Conservation (phyloP, 2,113 vertebrate species). For the Motacilla tschutschensis region DNA sequence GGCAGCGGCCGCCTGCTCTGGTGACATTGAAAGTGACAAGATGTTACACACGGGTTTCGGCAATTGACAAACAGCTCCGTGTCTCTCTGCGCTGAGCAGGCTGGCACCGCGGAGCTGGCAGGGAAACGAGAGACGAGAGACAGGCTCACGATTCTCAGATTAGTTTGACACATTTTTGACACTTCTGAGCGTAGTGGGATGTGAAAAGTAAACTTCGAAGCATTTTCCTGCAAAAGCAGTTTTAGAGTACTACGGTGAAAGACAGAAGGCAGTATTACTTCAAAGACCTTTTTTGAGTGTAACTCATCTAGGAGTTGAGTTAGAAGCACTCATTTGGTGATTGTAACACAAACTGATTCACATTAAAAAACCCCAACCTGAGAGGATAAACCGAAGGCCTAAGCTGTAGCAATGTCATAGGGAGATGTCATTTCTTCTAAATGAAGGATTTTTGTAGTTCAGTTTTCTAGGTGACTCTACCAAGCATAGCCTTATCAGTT, state of each 20-base stretch:
- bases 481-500: background rate
- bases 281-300: background rate
- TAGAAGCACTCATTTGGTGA: background rate
- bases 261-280: background rate
- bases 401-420: background rate
- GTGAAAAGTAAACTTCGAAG: constrained; percentile 53
- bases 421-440: background rate
- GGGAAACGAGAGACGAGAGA: constrained; percentile 20
- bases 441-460: background rate
- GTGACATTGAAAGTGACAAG: background rate
- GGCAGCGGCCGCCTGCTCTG: background rate
- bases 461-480: background rate
- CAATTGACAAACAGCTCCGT: background rate
- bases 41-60: background rate
- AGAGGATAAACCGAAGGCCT: background rate
- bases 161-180: constrained; percentile 41
- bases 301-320: background rate
- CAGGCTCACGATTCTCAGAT: constrained; percentile 27
- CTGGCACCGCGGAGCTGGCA: background rate
- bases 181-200: constrained; percentile 19
- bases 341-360: background rate
- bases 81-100: background rate
- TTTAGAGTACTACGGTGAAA: background rate
- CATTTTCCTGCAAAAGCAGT: background rate
- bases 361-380: background rate